Evolutionary conservation across 2,113 vertebrate species (phyloP).

Genomic region (Monopterus albus): DNA sequence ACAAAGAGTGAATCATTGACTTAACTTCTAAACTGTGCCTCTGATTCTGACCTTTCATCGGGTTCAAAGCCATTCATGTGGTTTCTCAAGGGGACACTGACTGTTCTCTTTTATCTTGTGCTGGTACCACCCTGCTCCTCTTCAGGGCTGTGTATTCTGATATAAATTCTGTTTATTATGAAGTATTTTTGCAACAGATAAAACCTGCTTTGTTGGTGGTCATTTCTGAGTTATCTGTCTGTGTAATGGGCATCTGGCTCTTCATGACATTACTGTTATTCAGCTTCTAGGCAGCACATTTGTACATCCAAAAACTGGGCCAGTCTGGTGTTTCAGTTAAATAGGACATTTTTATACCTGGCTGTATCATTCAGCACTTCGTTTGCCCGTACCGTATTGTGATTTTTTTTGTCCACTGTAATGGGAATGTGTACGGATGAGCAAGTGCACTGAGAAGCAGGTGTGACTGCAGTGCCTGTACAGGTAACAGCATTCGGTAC

Average conservation of each 20-base stretch:
- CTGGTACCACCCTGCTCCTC: not conserved
- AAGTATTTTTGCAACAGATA: slow-evolving; percentile 42
- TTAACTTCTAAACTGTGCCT: slow-evolving; percentile 7
- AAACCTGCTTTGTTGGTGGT: not conserved
- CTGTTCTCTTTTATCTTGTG: slow-evolving; percentile 20
- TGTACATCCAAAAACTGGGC: not conserved
- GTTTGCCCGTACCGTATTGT: not conserved
- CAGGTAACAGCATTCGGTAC: too few species aligned
- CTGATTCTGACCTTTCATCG: slow-evolving; percentile 17
- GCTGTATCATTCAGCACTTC: not conserved
- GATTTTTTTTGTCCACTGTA: not conserved
- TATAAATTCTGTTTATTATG: slow-evolving; percentile 50
- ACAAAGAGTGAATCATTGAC: slow-evolving; percentile 4
- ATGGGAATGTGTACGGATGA: not conserved
- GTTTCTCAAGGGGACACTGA: not conserved
- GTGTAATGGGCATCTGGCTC: not conserved
- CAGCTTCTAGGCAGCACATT: not conserved
- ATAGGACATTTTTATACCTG: not conserved
- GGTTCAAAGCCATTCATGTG: not conserved
- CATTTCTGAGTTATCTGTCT: not conserved
- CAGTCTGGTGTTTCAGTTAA: not conserved
- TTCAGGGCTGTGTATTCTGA: slow-evolving; percentile 17
- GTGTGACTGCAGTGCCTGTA: not conserved
- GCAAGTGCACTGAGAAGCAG: too few species aligned
- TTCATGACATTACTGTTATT: not conserved